phyloP scores from a whole-genome alignment of 2,888 invertebrate genomes.

The Galerucella nymphaeae region DNA sequence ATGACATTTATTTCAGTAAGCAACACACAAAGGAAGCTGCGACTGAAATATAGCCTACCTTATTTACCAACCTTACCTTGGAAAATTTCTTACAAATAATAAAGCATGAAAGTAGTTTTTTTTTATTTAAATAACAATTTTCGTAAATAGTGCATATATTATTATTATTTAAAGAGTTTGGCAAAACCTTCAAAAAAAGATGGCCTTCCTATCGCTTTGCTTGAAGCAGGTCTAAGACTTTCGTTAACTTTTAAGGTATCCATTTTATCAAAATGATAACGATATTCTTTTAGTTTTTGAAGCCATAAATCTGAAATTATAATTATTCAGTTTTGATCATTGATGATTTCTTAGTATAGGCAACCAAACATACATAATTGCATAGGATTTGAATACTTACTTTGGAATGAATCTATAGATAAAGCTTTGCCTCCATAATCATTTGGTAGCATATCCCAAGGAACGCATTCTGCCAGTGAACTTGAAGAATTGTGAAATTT shows the following conservation, averaged over 20 bases:
- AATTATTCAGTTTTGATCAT: no score
- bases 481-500: constrained; percentile 46
- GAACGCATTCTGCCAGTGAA: constrained; percentile 43
- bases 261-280: constrained; percentile 12
- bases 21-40: not conserved
- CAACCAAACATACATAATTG: no score
- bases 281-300: constrained; percentile 7
- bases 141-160: not conserved
- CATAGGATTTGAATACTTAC: constrained; percentile 54
- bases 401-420: constrained; percentile 71
- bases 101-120: no score
- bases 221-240: not conserved
- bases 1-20: constrained; percentile 24
- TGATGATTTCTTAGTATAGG: no score
- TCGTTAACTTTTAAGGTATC: constrained; percentile 14
- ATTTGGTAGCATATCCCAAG: constrained; percentile 48
- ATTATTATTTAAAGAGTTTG: constrained; percentile 4
- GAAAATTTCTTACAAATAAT: no score
- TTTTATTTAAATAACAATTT: not conserved
- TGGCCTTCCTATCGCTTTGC: constrained; percentile 9
- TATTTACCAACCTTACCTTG: no score
- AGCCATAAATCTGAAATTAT: constrained; percentile 16
- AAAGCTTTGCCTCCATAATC: constrained; percentile 52
- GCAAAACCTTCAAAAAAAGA: not conserved
- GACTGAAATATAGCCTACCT: not conserved